Evolutionary conservation across 2,113 vertebrate species (phyloP).

Genomic region (Sorex fumeus): DNA sequence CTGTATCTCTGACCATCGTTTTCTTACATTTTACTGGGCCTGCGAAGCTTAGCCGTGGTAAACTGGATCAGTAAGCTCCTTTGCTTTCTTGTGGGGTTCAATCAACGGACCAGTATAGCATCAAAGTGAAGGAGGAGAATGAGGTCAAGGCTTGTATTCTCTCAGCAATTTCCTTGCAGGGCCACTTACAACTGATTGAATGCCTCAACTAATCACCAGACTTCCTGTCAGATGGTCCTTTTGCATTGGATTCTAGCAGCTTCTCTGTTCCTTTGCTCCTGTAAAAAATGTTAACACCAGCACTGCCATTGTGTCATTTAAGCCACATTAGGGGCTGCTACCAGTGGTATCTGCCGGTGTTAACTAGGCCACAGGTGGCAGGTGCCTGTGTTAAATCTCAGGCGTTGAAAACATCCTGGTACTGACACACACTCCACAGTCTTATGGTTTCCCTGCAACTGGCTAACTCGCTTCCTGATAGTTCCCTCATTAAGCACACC

Average conservation of each 20-base stretch:
- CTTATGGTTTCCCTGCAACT: not conserved
- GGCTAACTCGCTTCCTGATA: not conserved
- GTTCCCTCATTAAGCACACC: not conserved
- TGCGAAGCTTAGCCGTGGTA: not conserved
- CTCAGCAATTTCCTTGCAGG: not conserved
- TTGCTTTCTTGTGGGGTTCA: not conserved
- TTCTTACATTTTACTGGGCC: not conserved
- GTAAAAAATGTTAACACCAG: too few relatives aligned
- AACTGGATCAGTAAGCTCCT: not conserved
- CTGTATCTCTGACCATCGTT: too few relatives aligned
- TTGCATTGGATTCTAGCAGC: not conserved
- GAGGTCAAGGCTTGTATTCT: not conserved
- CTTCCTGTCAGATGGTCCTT: not conserved
- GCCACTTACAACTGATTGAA: not conserved
- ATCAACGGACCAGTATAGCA: not conserved
- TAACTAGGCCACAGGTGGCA: too few relatives aligned
- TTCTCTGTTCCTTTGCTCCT: not conserved
- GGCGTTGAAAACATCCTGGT: not conserved
- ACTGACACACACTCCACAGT: not conserved
- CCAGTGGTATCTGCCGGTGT: too few relatives aligned
- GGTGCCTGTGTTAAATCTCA: too few relatives aligned
- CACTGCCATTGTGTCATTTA: too few relatives aligned
- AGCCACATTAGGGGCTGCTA: too few relatives aligned
- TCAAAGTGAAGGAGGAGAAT: not conserved
- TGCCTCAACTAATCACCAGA: not conserved